phyloP scores from a whole-genome alignment of 2,797 vertebrate genomes.

The Acrossocheilus fasciatus region DNA sequence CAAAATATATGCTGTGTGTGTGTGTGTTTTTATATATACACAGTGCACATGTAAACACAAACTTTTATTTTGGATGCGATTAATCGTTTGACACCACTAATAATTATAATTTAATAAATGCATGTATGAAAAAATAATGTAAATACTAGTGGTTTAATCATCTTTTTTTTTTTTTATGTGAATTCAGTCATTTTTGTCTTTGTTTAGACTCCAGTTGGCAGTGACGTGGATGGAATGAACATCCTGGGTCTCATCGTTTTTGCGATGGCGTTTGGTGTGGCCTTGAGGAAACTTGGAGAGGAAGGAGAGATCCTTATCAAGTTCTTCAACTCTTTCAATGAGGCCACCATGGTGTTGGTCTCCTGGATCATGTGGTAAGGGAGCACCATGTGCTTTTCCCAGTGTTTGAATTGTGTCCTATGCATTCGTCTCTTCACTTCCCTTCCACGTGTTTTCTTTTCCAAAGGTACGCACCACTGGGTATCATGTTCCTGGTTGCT shows the following conservation, averaged over 20 bases:
- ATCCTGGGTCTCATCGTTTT: conserved; percentile 92
- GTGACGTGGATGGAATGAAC: conserved; percentile 87
- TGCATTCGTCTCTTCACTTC: neutral
- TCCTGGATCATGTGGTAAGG: conserved; percentile 89
- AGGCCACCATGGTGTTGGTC: conserved; percentile 86
- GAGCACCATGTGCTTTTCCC: neutral
- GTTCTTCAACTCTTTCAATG: conserved; percentile 86
- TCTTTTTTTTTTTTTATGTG: neutral
- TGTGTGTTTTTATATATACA: no score
- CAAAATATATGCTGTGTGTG: no score
- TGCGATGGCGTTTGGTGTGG: conserved; percentile 88
- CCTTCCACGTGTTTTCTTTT: neutral
- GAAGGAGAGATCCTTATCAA: conserved; percentile 89
- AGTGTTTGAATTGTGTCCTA: neutral
- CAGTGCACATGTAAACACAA: no score
- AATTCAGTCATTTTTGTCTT: neutral
- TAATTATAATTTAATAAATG: neutral
- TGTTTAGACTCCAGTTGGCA: conserved; percentile 75
- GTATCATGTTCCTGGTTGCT: conserved; percentile 93
- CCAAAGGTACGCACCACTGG: conserved; percentile 88
- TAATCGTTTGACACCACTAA: no score
- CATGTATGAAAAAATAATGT: neutral
- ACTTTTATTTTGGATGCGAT: no score
- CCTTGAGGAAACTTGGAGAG: conserved; percentile 86
- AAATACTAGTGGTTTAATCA: neutral